Evolutionary conservation across 1,140 invertebrate genomes (phyloP).

Genomic region (Trachelipus rathkii): DNA sequence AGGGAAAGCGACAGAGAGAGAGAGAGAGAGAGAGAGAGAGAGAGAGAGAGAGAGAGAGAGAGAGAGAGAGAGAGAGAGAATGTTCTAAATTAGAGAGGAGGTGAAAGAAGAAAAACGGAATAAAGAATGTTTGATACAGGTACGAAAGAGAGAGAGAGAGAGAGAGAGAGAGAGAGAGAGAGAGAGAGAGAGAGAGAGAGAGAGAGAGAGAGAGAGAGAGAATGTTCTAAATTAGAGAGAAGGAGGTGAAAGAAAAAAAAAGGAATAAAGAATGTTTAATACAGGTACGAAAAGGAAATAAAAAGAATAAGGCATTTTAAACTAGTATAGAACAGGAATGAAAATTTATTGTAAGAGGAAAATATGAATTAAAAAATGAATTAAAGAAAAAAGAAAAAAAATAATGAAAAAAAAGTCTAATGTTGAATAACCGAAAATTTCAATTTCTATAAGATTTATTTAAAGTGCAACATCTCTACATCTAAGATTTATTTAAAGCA

Average conservation of each 20-base stretch:
- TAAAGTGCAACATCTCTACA: too few species aligned
- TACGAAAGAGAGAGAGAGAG: neutral
- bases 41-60: neutral
- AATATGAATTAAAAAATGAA: neutral
- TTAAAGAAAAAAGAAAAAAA: neutral
- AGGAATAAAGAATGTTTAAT: neutral
- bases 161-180: neutral
- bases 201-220: neutral
- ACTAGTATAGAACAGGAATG: too few species aligned
- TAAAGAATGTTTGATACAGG: too few species aligned
- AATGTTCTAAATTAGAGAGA: neutral
- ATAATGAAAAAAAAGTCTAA: neutral
- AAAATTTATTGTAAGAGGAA: too few species aligned
- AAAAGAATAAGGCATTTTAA: too few species aligned
- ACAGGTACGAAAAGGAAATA: neutral
- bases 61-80: neutral
- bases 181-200: neutral
- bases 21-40: constrained; percentile 6
- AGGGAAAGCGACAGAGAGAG: neutral
- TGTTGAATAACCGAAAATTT: too few species aligned
- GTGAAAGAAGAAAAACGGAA: neutral
- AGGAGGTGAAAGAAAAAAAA: neutral
- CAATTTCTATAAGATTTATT: too few species aligned
- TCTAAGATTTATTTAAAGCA: too few species aligned
- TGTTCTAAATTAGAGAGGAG: too few species aligned